Evolutionary conservation across 2,113 vertebrate species (phyloP), one percentile per base, ranked within the genome.

Genomic region (Propithecus coquereli): DNA sequence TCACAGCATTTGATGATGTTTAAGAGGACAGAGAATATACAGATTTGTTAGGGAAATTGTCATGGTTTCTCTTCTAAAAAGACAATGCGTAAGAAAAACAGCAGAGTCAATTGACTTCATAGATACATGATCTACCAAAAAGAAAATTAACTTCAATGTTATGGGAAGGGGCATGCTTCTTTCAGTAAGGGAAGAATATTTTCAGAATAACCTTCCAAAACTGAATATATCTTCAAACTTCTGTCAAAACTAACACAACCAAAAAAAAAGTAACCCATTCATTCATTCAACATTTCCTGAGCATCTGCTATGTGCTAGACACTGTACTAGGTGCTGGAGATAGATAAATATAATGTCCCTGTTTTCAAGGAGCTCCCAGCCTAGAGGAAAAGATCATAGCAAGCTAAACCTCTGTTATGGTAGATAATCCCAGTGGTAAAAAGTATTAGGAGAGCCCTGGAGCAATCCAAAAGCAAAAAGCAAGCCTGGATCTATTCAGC

Each of bases 401-500:
- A 20, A 87, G 63, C 59, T 66, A 54, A 37, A 7, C 43, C 18
- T 87, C 43, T 63, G 57, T 40, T 73, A 25, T 59, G 52, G 37
- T 88, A 61, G 47, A 18, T 47, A 57, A 34, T 84, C 71, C 52
- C 88, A 81, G 23, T 79, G 73, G 70, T 22, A 82, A 59, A 71
- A 71, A 32, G 43, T 91, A 32, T 70, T 71, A 71, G 47, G 54
- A 97, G 91, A 94, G 73, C 93, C 97, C 97, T 98, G 97, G 97
- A 98, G 97, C 71, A 90, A 45, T 89, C 95, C 95, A 97, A 79
- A 95, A 94, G 95, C 76, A 76, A 85, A 76, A 74, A 65, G 95
- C 8, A 14, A 84, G 83, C 81, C 94, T 92, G 91, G 9, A 34
- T 54, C 83, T 73, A 71, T 37, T 87, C 83, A 3, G 65, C 73